These are phyloP conservation scores for Macrosteles quadrilineatus DNA, from an alignment of 1,140 invertebrate species.

Conservation along the genomic window DNA sequence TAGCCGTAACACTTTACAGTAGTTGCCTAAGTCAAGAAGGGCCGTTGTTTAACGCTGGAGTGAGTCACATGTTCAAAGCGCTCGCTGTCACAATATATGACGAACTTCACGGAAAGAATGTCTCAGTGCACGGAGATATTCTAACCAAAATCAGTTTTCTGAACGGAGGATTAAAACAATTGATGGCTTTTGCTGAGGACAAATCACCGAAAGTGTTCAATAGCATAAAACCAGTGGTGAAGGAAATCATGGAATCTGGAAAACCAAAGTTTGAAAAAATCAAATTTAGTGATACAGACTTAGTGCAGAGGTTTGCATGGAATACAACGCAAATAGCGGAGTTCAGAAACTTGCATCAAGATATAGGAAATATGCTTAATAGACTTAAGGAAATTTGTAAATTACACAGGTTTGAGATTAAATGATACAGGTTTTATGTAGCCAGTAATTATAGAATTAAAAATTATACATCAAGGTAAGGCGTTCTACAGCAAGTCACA, in stretches of 20 bases:
- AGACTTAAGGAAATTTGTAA: background rate
- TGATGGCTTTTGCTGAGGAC: background rate
- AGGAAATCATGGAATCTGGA: background rate
- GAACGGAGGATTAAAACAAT: background rate
- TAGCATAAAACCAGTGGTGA: background rate
- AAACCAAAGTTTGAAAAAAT: conserved; percentile 8
- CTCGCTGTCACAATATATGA: background rate
- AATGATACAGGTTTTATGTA: background rate
- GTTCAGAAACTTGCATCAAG: background rate
- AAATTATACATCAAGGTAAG: no score
- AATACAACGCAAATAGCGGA: background rate
- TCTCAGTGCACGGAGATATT: background rate
- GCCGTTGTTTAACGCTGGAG: background rate
- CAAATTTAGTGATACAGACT: background rate
- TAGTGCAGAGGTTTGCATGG: background rate
- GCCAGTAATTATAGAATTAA: no score
- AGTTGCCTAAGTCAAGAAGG: background rate
- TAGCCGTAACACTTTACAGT: background rate
- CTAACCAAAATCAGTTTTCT: background rate
- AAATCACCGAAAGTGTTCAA: background rate
- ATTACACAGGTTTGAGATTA: background rate
- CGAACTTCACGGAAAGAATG: background rate
- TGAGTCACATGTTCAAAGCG: background rate
- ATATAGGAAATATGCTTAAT: background rate
- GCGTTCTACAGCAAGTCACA: no score